Base-by-base conservation (phyloP, 2,888 invertebrate genomes). In the Thyatira batis region DNA sequence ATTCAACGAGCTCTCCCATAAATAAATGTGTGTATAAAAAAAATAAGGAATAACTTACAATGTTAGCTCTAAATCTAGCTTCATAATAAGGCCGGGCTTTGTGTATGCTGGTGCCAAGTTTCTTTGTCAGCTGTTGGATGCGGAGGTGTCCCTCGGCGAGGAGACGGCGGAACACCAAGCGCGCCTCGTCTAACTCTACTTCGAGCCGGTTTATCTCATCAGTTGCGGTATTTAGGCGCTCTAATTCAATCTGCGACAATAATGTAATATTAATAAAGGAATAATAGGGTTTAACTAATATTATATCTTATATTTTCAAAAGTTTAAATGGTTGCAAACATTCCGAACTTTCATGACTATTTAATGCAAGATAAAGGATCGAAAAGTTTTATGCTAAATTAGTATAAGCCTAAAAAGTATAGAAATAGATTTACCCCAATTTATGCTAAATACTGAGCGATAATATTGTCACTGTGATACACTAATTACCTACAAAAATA, bases 151-250 rank as follows among this genome's bases (percentile, higher is more conserved):
- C 97, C 73, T 97, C 97, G 39, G 96, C 95, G 27, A 98, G 92
- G 52, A 97, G 92, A 59, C 95, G 94, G 52, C 97, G 94, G 87
- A 98, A 98, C 33, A 94, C 95, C 52, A 95, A 94, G 76, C 97
- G 94, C 1, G 97, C 95, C 78, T 97, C 97, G 85, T 98, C 98
- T 72, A 98, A 91, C 84, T 97, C 97, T 63, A 97, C 95, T 91
- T 98, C 98, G 61, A 97, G 93, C 72, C 95, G 95, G 87, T 98
- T 98, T 74, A 98, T 98, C 85, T 97, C 97, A 92, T 98, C 97
- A 52, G 98, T 98, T 23, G 97, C 96, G 72, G 96, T 95, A 84
- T 98, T 98, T 58, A 98, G 92, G 76, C 96, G 95, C 82, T 98
- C 98, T 80, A 98, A 91, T 89, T 98, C 98, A 76, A 97, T 94